Conservation (phyloP, 2,888 invertebrate genomes). For the Rhyacophila evoluta region DNA sequence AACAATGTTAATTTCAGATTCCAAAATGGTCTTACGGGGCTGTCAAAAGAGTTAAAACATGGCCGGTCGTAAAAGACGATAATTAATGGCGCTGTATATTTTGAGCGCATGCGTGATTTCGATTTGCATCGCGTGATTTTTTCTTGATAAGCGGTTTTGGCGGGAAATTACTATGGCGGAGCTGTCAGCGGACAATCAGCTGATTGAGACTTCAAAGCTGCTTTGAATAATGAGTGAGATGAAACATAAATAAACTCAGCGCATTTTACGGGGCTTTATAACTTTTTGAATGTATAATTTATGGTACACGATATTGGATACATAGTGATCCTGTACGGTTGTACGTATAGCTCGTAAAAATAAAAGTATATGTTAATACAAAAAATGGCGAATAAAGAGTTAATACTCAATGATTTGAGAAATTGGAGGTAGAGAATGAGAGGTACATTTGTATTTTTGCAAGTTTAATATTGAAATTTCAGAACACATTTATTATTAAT, state of each 20-base stretch:
- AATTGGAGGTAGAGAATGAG: no score
- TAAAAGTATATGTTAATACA: no score
- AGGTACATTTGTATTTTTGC: no score
- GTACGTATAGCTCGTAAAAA: no score
- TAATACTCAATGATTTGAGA: no score
- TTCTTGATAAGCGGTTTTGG: constrained; percentile 24
- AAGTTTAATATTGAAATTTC: no score
- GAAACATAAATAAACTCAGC: not conserved
- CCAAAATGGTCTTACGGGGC: not conserved
- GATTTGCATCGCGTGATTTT: constrained; percentile 22
- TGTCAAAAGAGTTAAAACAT: constrained; percentile 15
- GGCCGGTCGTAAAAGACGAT: constrained; percentile 13
- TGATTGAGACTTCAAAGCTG: constrained; percentile 6
- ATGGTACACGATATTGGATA: not conserved
- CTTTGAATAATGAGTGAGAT: not conserved
- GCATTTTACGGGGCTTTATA: not conserved
- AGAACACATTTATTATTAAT: no score
- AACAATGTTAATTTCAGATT: not conserved
- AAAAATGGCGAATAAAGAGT: no score
- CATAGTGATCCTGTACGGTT: not conserved
- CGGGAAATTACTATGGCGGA: constrained; percentile 10
- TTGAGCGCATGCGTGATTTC: constrained; percentile 24
- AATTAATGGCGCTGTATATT: constrained; percentile 17
- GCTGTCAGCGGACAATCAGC: constrained; percentile 24
- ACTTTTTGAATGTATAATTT: constrained; percentile 13